Base-by-base conservation (phyloP, 2,888 invertebrate species). In the Xylota sylvarum region DNA sequence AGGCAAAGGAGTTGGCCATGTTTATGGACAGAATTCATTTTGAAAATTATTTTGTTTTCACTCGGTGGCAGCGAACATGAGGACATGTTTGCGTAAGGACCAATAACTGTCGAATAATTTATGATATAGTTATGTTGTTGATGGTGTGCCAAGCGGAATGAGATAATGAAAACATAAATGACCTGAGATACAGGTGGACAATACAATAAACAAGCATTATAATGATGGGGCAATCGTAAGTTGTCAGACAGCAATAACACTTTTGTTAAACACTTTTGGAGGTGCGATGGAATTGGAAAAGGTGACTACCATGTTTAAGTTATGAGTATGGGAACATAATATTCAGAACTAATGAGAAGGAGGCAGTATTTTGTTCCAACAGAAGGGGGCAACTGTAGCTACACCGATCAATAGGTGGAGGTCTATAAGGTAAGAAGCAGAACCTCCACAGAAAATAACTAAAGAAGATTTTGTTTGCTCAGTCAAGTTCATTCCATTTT, bases 51-150 rank as follows among this genome's bases (percentile, higher is more conserved):
- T 55, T 55, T 40, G 52, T 64, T 62, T 60, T 52, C 40, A 35
- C 48, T 67, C 48, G 10, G 65, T 56, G 65, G 67, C 56, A 23
- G 74, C 32, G 30, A 19, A n/a, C n/a, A 48, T 10, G 37, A 9
- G 30, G 56, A 70, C 62, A 58, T 60, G 60, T 58, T n/a, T 50
- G 23, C 69, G 43, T 37, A 58, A 73, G 73, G 73, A 65, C 56
- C 58, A 73, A 73, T 80, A 65, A 81, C 55, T 81, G 74, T 46
- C 67, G 35, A 50, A 67, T n/a, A 67, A 81, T 74, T 81, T 81
- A 67, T 74, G 62, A 55, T 73, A 65, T 62, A 46, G 74, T 67
- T 67, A 12, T 55, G 81, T 67, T 81, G 52, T 76, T 74, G 81
- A 81, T 69, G 69, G 60, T 55, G 69, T 81, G 76, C 67, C 55